These are phyloP conservation scores for Holocentrus rufus DNA, from an alignment of 2,797 vertebrate species.

Conservation along the genomic window DNA sequence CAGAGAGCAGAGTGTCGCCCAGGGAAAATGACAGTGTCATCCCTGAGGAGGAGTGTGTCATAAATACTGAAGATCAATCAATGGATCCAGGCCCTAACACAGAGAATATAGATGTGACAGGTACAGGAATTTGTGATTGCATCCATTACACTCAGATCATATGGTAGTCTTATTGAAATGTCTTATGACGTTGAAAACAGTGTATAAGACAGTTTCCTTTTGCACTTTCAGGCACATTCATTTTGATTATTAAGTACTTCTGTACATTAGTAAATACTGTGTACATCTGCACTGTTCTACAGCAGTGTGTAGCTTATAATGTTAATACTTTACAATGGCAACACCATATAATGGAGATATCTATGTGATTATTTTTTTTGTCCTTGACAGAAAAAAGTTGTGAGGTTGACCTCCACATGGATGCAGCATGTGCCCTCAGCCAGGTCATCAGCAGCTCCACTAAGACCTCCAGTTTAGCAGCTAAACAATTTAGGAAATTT, in stretches of 20 bases:
- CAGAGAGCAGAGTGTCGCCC: background rate
- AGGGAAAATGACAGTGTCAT: background rate
- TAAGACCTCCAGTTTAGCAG: constrained; percentile 51
- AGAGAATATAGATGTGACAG: background rate
- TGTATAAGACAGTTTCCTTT: background rate
- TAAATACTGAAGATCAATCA: background rate
- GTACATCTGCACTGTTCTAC: background rate
- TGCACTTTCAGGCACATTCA: background rate
- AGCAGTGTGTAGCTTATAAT: background rate
- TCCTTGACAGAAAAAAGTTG: constrained; percentile 47
- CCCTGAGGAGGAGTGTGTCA: background rate
- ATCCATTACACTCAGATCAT: background rate
- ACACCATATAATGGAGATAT: background rate
- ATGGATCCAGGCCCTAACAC: background rate
- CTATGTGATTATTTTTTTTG: constrained; percentile 55
- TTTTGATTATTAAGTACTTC: background rate
- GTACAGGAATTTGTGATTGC: background rate
- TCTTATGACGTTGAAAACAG: background rate
- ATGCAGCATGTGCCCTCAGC: constrained; percentile 29
- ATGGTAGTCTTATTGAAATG: background rate
- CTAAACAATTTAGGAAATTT: background rate
- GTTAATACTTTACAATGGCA: too few relatives aligned
- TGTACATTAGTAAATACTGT: background rate
- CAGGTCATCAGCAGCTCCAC: constrained; percentile 33
- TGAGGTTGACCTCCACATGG: constrained; percentile 21